phyloP scores from a whole-genome alignment of 2,888 invertebrate genomes.

The Mechanitis mazaeus region DNA sequence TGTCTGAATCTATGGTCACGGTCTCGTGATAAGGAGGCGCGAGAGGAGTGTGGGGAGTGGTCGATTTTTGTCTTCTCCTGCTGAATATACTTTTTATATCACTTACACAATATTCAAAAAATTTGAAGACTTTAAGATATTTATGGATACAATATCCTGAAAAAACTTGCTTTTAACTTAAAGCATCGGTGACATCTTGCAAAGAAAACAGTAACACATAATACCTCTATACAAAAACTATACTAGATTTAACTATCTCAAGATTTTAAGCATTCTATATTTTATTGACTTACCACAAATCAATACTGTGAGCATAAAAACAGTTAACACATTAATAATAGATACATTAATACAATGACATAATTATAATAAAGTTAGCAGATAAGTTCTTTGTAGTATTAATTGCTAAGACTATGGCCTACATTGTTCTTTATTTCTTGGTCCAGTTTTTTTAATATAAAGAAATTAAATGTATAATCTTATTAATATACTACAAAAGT shows the following conservation, averaged over 20 bases:
- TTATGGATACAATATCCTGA: too few species aligned
- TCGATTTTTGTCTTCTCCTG: slow-evolving; percentile 64
- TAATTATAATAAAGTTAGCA: too few species aligned
- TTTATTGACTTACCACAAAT: slow-evolving; percentile 33
- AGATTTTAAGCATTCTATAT: neutral
- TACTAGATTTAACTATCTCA: neutral
- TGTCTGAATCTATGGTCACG: slow-evolving; percentile 68
- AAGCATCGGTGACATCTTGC: neutral
- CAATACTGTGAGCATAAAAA: slow-evolving; percentile 37
- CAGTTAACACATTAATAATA: slow-evolving; percentile 23
- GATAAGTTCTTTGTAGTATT: too few species aligned
- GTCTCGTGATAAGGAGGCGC: slow-evolving; percentile 77
- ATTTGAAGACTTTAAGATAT: too few species aligned
- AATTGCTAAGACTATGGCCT: too few species aligned
- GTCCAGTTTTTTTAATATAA: too few species aligned
- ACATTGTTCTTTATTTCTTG: too few species aligned
- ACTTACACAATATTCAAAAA: too few species aligned
- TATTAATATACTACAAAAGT: too few species aligned
- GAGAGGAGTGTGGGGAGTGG: slow-evolving; percentile 83
- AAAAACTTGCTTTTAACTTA: too few species aligned
- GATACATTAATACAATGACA: neutral
- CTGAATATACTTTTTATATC: slow-evolving; percentile 7
- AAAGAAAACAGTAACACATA: neutral
- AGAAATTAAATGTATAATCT: too few species aligned
- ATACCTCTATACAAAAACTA: neutral